Evolutionary conservation across 2,888 invertebrate genomes (phyloP), one percentile per base, ranked within the genome.

Genomic region (Willowsia nigromaculata): DNA sequence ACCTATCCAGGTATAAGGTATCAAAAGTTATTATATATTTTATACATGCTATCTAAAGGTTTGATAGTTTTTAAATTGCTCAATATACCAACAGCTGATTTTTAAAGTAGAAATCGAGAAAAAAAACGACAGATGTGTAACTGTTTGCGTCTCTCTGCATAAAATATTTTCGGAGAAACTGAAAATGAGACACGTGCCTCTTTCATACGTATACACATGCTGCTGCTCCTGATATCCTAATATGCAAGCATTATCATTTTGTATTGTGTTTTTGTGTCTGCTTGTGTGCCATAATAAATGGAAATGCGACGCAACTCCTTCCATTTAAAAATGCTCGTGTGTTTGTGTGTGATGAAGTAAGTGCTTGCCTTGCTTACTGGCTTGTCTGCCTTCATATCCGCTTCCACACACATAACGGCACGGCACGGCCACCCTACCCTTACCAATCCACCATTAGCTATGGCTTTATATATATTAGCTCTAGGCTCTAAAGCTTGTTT

Each of bases 121-220:
- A 80, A 85, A 84, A 86, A 88, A 76, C 85, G 89, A 80, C 89
- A 89, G 89, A 89, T 89, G 89, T 89, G 83, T 88, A 68, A 71
- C 71, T 85, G 89, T 78, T 33, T 56, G 65, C 27, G 15, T 18
- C 40, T 18, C 2, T 47, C 33, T 68, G 37, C 7, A 3, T 33
- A 65, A 65, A 65, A n/a, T 0, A 15, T 30, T 65, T 65, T 65
- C 1, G n/a, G 40, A 53, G 27, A 81, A 65, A 62, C 74, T 85
- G 85, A 47, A 65, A 78, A 86, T 68, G 65, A 81, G 86, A 86
- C 86, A 86, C 86, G 86, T 86, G 86, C 81, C 86, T 78, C 74
- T 76, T 5, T 81, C 13, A 6, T 3, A n/a, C 6, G n/a, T 3
- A 18, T 6, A 18, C 18, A 15, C 47, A 47, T n/a, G 11, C 47